Base-by-base conservation (phyloP, 2,797 vertebrate genomes). In the Myoxocephalus aenaeus region DNA sequence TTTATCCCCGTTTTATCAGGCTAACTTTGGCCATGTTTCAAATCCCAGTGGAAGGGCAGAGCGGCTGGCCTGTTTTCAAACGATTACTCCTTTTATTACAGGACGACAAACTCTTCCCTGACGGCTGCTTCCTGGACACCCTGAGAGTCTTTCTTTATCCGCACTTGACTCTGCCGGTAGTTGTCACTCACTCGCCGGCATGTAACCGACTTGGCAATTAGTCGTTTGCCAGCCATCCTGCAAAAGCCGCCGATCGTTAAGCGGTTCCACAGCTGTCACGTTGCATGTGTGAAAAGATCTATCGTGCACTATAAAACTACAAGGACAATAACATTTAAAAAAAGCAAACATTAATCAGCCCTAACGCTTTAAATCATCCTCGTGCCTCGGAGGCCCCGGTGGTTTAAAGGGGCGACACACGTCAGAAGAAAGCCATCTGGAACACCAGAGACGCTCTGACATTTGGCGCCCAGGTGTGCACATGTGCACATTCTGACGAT, bases 11-110 rank as follows among this genome's bases (percentile, higher is more conserved):
- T 64, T 87, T 84, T 77, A 79, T 86, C 50, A 38, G 73, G 62
- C 61, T 77, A 70, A 80, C 58, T 66, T 77, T 84, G 87, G 63
- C 62, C 58, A 50, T 0, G 73, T 77, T 84, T 86, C 76, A 73
- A 69, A 76, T 65, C 64, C 56, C 74, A n/a, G 38, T 5, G 18
- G 61, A 73, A 48, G 72, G 34, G 67, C 73, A 76, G 77, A 38
- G 29, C 12, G 22, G 17, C 81, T 77, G 83, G 71, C 73, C 65
- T 38, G 15, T 44, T 75, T 66, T 75, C 62, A 87, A 79, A 82
- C 65, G 1, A 51, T 70, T 46, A 62, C 73, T 77, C 50, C 10
- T 82, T 84, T 77, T 79, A 74, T 80, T 73, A 36, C 63, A 5
- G 4, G 56, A 61, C 8, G 5, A 20, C 9, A 40, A 34, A 72